Evolutionary conservation across 2,888 invertebrate genomes (phyloP).

Genomic region (Napeogenes sylphis): DNA sequence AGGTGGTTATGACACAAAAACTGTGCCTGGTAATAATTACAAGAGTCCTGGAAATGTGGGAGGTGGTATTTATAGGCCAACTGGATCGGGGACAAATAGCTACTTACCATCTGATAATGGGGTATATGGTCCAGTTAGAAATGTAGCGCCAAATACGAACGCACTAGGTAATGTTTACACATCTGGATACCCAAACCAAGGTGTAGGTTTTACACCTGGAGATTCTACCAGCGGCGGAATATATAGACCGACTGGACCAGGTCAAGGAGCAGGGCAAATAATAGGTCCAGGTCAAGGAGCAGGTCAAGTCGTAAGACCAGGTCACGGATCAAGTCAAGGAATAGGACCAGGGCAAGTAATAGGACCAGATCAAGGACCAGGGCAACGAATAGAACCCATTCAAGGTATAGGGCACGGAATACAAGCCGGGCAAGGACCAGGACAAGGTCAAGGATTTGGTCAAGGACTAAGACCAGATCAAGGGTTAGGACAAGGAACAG

Average conservation of each 20-base stretch:
- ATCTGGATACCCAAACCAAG: constrained; percentile 3
- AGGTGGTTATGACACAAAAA: too few species aligned
- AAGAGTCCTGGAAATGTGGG: constrained; percentile 12
- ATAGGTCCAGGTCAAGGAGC: constrained; percentile 63
- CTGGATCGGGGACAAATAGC: constrained; percentile 10
- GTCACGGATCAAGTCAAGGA: too few species aligned
- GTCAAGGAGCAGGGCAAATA: not conserved
- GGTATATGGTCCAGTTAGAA: constrained; percentile 14
- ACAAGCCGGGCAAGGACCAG: constrained; percentile 64
- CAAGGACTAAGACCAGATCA: constrained; percentile 53
- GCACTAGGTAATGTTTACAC: too few species aligned
- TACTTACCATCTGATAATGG: constrained; percentile 8
- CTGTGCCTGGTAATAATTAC: constrained; percentile 7
- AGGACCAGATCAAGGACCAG: constrained; percentile 46
- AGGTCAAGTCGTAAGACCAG: constrained; percentile 32
- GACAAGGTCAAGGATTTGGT: constrained; percentile 56
- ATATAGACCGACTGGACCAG: constrained; percentile 9
- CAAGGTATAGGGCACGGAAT: constrained; percentile 46
- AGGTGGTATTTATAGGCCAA: constrained; percentile 18
- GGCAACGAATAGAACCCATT: constrained; percentile 57
- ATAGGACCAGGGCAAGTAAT: constrained; percentile 45
- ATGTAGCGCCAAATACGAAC: too few species aligned
- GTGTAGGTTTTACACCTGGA: constrained; percentile 9
- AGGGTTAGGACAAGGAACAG: constrained; percentile 45
- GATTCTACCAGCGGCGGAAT: constrained; percentile 2